phyloP scores from a whole-genome alignment of 1,140 invertebrate genomes.

The Bombus ignitus region DNA sequence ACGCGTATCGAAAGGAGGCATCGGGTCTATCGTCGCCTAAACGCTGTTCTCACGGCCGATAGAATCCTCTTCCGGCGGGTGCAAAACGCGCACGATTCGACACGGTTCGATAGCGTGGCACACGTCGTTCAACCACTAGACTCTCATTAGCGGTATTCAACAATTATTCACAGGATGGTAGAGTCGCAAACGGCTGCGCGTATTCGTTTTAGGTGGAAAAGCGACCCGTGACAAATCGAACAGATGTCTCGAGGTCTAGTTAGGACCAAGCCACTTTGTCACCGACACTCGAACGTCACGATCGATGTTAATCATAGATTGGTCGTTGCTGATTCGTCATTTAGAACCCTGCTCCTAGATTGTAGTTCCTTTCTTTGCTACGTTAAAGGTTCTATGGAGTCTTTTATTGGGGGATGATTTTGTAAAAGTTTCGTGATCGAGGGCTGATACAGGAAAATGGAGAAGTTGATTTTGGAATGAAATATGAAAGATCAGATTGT shows the following conservation, averaged over 20 bases:
- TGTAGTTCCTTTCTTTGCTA: neutral
- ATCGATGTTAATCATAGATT: constrained; percentile 70
- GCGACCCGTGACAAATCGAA: constrained; percentile 77
- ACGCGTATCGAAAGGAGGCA: constrained; percentile 36
- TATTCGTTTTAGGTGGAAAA: constrained; percentile 60
- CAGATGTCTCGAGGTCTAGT: constrained; percentile 79
- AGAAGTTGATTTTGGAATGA: neutral
- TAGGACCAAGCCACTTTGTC: constrained; percentile 73
- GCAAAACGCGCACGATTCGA: constrained; percentile 60
- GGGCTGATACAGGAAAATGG: neutral
- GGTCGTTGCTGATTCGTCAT: constrained; percentile 67
- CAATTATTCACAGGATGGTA: constrained; percentile 79
- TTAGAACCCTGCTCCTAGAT: neutral
- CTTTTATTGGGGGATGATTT: neutral
- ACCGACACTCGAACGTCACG: constrained; percentile 53
- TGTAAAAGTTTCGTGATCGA: neutral
- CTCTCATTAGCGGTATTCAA: constrained; percentile 81
- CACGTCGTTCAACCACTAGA: constrained; percentile 71
- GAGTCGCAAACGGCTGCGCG: constrained; percentile 62
- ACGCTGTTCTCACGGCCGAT: constrained; percentile 52
- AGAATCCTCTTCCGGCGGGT: constrained; percentile 32
- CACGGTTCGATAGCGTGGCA: constrained; percentile 63
- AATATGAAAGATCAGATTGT: neutral
- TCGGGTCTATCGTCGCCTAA: constrained; percentile 18
- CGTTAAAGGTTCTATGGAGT: too few relatives aligned